Conservation (phyloP, 2,888 invertebrate genomes). For the Mongoloraphidia duomilia region DNA sequence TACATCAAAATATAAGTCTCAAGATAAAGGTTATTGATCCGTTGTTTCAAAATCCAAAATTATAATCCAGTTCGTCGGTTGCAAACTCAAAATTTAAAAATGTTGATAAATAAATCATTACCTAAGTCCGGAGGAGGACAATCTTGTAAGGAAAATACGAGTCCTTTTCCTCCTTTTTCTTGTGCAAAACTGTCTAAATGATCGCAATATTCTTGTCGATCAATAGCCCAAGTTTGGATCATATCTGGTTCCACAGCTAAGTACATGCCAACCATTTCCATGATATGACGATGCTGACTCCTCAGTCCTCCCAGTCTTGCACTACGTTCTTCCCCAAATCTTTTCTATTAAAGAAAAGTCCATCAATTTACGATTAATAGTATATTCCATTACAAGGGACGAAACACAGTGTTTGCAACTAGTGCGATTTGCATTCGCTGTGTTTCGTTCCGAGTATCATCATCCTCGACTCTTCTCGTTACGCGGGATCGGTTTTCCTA, state of each 20-base stretch:
- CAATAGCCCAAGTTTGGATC: conserved; percentile 55
- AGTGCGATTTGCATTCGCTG: too few relatives aligned
- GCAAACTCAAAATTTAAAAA: too few relatives aligned
- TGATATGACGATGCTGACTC: conserved; percentile 45
- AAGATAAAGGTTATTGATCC: too few relatives aligned
- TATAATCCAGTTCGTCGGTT: too few relatives aligned
- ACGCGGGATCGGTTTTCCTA: too few relatives aligned
- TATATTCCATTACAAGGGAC: too few relatives aligned
- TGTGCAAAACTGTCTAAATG: conserved; percentile 45
- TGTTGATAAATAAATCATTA: conserved; percentile 21
- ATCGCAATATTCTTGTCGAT: conserved; percentile 46
- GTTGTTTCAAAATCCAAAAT: too few relatives aligned
- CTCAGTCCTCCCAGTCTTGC: conserved; percentile 30
- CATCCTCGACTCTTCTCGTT: too few relatives aligned
- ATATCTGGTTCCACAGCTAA: conserved; percentile 37
- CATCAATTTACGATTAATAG: too few relatives aligned
- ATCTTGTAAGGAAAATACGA: conserved; percentile 52
- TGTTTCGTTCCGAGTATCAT: too few relatives aligned
- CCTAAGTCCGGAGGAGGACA: conserved; percentile 50
- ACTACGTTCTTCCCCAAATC: conserved; percentile 44
- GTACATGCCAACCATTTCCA: conserved; percentile 48
- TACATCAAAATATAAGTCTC: too few relatives aligned
- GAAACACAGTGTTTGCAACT: too few relatives aligned
- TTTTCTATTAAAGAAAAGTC: conserved; percentile 30
- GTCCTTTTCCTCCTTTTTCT: conserved; percentile 42